Conservation (phyloP, 2,888 invertebrate species). For the Halictus ligatus region DNA sequence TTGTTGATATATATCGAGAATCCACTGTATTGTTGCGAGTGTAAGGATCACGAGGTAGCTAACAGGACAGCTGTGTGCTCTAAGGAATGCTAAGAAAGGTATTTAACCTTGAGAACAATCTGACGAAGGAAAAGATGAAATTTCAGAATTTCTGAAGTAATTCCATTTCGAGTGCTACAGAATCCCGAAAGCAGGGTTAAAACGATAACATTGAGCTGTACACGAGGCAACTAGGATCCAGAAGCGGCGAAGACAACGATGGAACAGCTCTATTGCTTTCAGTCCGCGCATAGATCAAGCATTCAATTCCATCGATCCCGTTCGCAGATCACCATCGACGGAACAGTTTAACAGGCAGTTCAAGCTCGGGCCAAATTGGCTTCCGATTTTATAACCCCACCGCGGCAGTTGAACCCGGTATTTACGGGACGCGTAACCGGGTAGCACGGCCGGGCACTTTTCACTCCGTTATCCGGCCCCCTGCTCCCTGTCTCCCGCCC, state of each 20-base stretch:
- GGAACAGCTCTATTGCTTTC: neutral
- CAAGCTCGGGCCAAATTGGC: slow-evolving; percentile 13
- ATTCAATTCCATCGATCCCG: slow-evolving; percentile 12
- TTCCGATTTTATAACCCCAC: slow-evolving; percentile 39
- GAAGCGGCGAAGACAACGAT: neutral
- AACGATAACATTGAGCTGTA: neutral
- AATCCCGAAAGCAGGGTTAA: neutral
- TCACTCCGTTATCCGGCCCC: slow-evolving; percentile 34
- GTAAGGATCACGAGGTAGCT: no score
- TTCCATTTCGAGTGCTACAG: neutral
- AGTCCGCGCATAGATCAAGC: neutral
- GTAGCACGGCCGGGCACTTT: slow-evolving; percentile 28
- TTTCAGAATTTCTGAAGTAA: neutral
- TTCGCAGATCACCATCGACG: slow-evolving; percentile 18
- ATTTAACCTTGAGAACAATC: neutral
- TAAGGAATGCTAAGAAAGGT: neutral
- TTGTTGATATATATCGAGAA: no score
- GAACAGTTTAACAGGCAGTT: slow-evolving; percentile 15
- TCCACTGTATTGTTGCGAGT: no score
- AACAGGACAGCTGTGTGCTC: neutral
- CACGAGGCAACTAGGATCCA: neutral
- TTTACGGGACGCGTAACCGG: slow-evolving; percentile 40
- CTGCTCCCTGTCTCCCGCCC: neutral
- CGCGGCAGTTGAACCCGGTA: slow-evolving; percentile 9
- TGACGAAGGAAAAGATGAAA: neutral